Base-by-base conservation (phyloP, 2,113 vertebrate genomes). In the Sigmodon hispidus region DNA sequence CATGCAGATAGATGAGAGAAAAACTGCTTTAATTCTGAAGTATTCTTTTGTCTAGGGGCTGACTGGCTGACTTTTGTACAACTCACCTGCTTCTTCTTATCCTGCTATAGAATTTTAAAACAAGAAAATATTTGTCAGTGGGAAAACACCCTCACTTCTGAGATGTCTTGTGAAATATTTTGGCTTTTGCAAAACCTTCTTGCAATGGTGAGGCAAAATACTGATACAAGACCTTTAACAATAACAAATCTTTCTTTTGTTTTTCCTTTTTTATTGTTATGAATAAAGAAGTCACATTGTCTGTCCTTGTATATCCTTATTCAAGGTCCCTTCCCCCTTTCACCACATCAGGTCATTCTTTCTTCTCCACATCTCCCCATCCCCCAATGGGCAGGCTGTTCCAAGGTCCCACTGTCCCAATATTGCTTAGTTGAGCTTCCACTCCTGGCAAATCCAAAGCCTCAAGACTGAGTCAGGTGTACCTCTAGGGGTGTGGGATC, bases 121-220 rank as follows among this genome's bases (percentile, higher is more conserved):
- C 24, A 87, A 29, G 17, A 87, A 87, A 76, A 59, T 22, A 55
- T 34, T 15, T n/a, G 2, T 29, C 29, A 10, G n/a, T 21, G 24
- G 11, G 12, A 90, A 26, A 75, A 48, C 1, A 59, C 5, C 16
- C 16, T 94, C 34, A 45, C 2, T 1, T 7, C 24, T 45, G 48
- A 73, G 13, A 84, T 40, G 16, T 67, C 16, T 90, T 19, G 24
- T 43, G 11, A 36, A 40, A 26, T 6, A 13, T 34, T 48, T 31
- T 48, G 22, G 8, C 89, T 90, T 40, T 80, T 79, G 79, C 21
- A 94, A 40, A 79, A 55, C 3, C 40, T 13, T 45, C 72, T 6
- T 17, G 43, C 89, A 13, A 7, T 24, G 88, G 9, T 67, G 36
- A 87, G 83, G 90, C 19, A 85, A 94, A 94, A 96, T 70, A 69